phyloP scores from a whole-genome alignment of 2,113 vertebrate species.

The Gymnogyps californianus region DNA sequence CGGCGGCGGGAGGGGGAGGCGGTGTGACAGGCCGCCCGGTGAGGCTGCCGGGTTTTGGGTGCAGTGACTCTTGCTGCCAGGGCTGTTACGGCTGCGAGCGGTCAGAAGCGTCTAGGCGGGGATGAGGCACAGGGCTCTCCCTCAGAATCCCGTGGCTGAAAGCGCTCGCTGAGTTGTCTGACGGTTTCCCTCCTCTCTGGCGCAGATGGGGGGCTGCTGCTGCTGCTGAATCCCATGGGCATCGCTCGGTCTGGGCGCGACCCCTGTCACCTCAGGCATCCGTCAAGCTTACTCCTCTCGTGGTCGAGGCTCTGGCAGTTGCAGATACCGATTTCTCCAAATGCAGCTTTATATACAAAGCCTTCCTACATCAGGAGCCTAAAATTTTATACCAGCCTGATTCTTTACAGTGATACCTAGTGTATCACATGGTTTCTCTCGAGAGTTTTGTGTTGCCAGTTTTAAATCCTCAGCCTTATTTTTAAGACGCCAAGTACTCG shows the following conservation, averaged over 20 bases:
- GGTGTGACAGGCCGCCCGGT: not conserved
- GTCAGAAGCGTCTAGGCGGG: accelerated
- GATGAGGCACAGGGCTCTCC: not conserved
- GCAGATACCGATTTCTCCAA: not conserved
- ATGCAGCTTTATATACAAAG: not conserved
- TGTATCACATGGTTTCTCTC: accelerated
- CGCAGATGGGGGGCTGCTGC: not conserved
- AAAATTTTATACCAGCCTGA: not conserved
- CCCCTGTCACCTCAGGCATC: not conserved
- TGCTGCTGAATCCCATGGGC: not conserved
- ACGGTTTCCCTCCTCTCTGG: not conserved
- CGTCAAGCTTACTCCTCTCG: accelerated
- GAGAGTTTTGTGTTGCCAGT: not conserved
- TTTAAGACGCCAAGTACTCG: accelerated
- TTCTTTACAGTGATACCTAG: no score
- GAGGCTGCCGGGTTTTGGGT: not conserved
- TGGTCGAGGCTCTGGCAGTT: not conserved
- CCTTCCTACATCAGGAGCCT: not conserved
- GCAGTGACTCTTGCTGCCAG: not conserved
- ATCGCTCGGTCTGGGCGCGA: not conserved
- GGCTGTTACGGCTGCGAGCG: accelerated
- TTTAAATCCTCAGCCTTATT: not conserved
- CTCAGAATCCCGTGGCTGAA: not conserved
- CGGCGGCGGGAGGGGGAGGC: not conserved
- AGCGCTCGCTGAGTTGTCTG: accelerated